Evolutionary conservation across 2,888 invertebrate species (phyloP).

Genomic region (Bursaphelenchus okinawaensis): DNA sequence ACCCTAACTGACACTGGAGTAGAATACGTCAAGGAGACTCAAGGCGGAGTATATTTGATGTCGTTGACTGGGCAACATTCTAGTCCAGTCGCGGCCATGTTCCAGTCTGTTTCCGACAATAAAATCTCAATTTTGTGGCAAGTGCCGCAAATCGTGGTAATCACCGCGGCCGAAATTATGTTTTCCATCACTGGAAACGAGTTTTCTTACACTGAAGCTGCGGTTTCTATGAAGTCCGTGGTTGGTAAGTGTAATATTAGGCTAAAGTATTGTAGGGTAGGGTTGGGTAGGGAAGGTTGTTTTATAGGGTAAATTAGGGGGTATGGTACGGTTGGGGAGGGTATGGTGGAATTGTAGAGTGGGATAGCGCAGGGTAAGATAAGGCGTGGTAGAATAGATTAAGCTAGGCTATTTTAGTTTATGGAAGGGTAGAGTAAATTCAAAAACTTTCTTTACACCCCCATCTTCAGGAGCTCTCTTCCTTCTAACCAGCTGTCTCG

Average conservation of each 20-base stretch:
- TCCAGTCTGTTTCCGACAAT: conserved; percentile 31
- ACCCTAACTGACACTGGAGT: conserved; percentile 21
- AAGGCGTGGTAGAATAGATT: too few relatives aligned
- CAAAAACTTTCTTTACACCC: too few relatives aligned
- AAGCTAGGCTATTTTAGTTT: too few relatives aligned
- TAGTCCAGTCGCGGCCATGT: background rate
- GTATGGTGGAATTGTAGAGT: too few relatives aligned
- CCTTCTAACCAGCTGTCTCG: conserved; percentile 84
- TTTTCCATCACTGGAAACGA: conserved; percentile 62
- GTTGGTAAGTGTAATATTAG: conserved; percentile 62
- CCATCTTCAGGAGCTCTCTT: conserved; percentile 68
- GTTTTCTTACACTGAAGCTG: conserved; percentile 65
- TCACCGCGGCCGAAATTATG: conserved; percentile 61
- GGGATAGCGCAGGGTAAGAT: too few relatives aligned
- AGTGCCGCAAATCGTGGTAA: conserved; percentile 60
- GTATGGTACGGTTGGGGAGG: too few relatives aligned
- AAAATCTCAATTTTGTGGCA: conserved; percentile 59
- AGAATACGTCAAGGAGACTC: conserved; percentile 21
- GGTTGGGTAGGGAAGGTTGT: too few relatives aligned
- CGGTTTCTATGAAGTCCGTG: conserved; percentile 86
- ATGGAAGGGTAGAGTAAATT: too few relatives aligned
- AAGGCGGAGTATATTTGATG: conserved; percentile 48
- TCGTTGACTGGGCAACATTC: conserved; percentile 26
- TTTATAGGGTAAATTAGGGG: too few relatives aligned
- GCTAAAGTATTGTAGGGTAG: too few relatives aligned